phyloP scores from a whole-genome alignment of 2,888 invertebrate genomes.

The Clitarchus hookeri region DNA sequence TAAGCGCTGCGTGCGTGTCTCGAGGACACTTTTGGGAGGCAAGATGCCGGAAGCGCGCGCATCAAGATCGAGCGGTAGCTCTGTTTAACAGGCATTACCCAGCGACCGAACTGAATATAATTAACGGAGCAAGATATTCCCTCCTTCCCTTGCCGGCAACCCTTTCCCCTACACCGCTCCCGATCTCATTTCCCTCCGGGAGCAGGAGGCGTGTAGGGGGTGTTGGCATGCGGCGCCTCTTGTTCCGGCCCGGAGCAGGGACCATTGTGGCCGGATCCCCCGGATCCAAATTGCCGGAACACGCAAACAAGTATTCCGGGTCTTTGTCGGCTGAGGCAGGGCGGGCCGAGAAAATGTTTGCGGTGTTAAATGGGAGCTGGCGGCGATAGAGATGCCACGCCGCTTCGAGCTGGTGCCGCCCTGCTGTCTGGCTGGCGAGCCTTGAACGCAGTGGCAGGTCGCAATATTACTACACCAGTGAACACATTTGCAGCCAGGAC shows the following conservation, averaged over 20 bases:
- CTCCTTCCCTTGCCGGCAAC: neutral
- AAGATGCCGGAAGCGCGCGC: too few species aligned
- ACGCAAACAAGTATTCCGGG: conserved; percentile 14
- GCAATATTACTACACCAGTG: too few species aligned
- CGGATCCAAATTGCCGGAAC: neutral
- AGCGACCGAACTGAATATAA: neutral
- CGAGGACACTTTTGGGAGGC: too few species aligned
- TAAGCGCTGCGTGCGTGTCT: too few species aligned
- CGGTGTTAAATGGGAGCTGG: neutral
- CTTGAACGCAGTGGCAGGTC: too few species aligned
- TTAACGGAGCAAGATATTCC: conserved; percentile 14
- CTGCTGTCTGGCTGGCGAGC: too few species aligned
- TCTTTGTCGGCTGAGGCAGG: neutral
- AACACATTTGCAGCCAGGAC: too few species aligned
- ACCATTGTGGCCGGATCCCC: neutral
- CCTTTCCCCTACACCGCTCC: neutral
- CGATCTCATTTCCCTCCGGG: neutral
- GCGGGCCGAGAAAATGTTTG: conserved; percentile 1
- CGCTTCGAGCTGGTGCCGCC: too few species aligned
- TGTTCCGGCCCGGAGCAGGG: neutral
- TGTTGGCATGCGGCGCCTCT: neutral
- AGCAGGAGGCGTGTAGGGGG: neutral
- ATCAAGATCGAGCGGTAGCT: neutral
- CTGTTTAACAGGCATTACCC: neutral
- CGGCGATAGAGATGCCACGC: neutral